These are phyloP conservation scores for Junco hyemalis DNA, from an alignment of 2,113 vertebrate species.

Conservation along the genomic window DNA sequence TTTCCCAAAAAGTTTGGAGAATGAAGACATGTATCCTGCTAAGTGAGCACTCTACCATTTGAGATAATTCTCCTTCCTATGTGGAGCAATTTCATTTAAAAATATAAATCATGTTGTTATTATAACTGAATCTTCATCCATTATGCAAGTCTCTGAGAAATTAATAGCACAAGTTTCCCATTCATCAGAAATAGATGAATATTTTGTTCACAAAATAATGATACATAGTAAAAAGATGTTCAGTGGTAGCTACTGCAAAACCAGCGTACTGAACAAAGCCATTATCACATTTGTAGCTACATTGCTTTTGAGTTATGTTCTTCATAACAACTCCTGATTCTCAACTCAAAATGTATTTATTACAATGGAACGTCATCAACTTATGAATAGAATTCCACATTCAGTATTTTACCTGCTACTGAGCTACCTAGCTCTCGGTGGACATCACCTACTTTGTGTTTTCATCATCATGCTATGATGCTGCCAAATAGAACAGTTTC, in stretches of 20 bases:
- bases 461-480: not conserved
- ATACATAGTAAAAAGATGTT: conserved; percentile 5
- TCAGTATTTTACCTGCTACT: not conserved
- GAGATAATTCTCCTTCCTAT: conserved; percentile 1
- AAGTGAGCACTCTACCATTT: conserved; percentile 70
- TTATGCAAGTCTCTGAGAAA: conserved; percentile 31
- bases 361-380: not conserved
- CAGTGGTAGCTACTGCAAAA: not conserved
- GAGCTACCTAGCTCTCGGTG: not conserved
- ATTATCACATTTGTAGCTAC: not conserved
- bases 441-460: not conserved
- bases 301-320: not conserved
- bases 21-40: conserved; percentile 74
- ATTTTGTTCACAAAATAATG: conserved; percentile 21
- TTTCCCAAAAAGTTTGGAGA: conserved; percentile 39
- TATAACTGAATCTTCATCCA: not conserved
- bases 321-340: not conserved
- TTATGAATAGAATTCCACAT: not conserved
- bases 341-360: not conserved
- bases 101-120: not conserved
- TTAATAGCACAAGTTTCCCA: conserved; percentile 45
- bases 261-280: not conserved
- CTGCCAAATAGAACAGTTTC: not conserved
- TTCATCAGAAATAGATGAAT: not conserved
- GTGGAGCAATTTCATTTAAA: not conserved